Conservation (phyloP, 2,888 invertebrate species). For the Zeuzera pyrina region DNA sequence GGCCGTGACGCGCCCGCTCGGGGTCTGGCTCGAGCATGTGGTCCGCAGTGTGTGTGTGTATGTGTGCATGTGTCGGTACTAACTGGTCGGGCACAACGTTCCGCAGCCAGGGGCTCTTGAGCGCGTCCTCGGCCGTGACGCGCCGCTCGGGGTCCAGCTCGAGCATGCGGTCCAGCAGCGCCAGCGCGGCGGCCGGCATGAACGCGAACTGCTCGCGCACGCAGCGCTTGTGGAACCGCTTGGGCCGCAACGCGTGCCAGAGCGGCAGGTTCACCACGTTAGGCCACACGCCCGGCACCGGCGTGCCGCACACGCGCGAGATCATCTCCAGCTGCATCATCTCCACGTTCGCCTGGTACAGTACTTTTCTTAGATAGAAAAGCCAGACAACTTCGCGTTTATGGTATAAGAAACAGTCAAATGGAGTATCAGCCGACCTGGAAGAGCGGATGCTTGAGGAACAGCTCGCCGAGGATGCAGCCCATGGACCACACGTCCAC, state of each 20-base stretch:
- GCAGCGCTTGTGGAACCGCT: constrained; percentile 89
- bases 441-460: constrained; percentile 95
- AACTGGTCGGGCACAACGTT: constrained; percentile 92
- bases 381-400: background rate
- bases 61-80: no score
- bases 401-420: background rate
- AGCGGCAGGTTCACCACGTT: constrained; percentile 93
- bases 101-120: constrained; percentile 93
- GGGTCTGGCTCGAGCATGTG: constrained; percentile 97
- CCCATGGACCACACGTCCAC: constrained; percentile 99
- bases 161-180: constrained; percentile 95
- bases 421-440: constrained; percentile 72
- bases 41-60: no score
- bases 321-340: constrained; percentile 95
- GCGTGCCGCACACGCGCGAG: constrained; percentile 94
- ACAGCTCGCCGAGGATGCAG: constrained; percentile 98
- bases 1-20: constrained; percentile 93
- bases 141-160: constrained; percentile 95
- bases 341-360: constrained; percentile 91
- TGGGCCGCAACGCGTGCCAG: constrained; percentile 93
- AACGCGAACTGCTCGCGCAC: constrained; percentile 94
- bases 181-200: constrained; percentile 90
- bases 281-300: constrained; percentile 97
- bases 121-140: constrained; percentile 94
- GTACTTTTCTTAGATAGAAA: background rate